Base-by-base conservation (phyloP, 2,797 vertebrate species). In the Protonibea diacanthus region DNA sequence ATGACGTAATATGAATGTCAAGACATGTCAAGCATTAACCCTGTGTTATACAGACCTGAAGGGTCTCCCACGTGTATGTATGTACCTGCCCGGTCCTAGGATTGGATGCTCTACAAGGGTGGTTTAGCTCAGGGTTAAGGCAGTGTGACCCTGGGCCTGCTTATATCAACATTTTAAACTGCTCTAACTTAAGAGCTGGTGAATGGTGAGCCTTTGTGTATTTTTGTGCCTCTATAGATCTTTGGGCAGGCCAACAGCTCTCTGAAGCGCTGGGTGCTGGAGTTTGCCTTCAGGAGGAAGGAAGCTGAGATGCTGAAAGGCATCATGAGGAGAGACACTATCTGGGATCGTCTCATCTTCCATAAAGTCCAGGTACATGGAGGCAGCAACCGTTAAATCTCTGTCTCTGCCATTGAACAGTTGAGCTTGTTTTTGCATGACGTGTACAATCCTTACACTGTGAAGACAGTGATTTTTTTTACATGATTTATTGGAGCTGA, bases 311-410 rank as follows among this genome's bases (percentile, higher is more conserved):
- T 99, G 7, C 94, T 88, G 88, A 97, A 93, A 20, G 97, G 98
- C 40, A 94, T 99, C 71, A 82, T 99, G 40, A 94, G 97, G 86
- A 97, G 94, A 84, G 95, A 98, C 93, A 98, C 97, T 76, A 92
- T 99, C 82, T 99, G 98, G 98, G 98, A 99, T 86, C 96, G 91
- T 67, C 93, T 99, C 0, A 96, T 99, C 93, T 99, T 99, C 90
- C 92, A 87, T 71, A 99, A 97, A 92, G 96, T 99, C 76, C 98
- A 99, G 97, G 98, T 98, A 93, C 49, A 6, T 18, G 6, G 45
- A 77, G 25, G 15, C 40, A 38, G 27, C 52, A 17, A 20, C 10
- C 29, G 44, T 53, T 45, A 14, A 9, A 52, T 29, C 51, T 65
- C 5, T n/a, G 29, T 3, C 4, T 25, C 4, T 7, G 5, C 7